Evolutionary conservation across 2,888 invertebrate genomes (phyloP).

Genomic region (Allolobophora icterica): DNA sequence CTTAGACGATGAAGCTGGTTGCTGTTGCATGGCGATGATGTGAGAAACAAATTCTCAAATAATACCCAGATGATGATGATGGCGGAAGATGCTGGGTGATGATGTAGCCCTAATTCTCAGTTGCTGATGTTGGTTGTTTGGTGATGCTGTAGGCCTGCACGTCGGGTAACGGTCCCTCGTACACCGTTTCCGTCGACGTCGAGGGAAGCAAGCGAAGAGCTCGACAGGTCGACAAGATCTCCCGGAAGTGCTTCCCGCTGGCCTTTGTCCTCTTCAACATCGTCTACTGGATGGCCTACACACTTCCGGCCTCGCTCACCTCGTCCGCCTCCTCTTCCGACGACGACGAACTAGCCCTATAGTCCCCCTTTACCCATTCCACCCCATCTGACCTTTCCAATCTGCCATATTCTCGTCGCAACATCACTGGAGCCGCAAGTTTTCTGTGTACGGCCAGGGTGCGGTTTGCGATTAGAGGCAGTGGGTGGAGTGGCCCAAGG

Average conservation of each 20-base stretch:
- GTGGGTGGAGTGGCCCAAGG: neutral
- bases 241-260: slow-evolving; percentile 40
- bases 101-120: too few species aligned
- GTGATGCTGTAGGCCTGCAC: neutral
- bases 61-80: too few species aligned
- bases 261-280: slow-evolving; percentile 39
- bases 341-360: neutral
- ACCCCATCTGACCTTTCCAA: too few species aligned
- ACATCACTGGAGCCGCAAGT: neutral
- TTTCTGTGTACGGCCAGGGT: neutral
- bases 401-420: neutral
- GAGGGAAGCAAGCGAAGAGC: slow-evolving; percentile 40
- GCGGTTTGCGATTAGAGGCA: neutral
- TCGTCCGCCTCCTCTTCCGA: neutral
- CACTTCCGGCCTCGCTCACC: slow-evolving; percentile 20
- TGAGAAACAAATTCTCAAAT: too few species aligned
- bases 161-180: neutral
- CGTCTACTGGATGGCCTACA: slow-evolving; percentile 41
- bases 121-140: too few species aligned
- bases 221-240: slow-evolving; percentile 38
- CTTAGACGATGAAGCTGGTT: too few species aligned
- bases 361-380: neutral
- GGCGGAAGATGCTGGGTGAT: too few species aligned
- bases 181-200: slow-evolving; percentile 33
- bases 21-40: neutral